phyloP scores from a whole-genome alignment of 2,113 vertebrate genomes.

The Limnothrissa miodon region DNA sequence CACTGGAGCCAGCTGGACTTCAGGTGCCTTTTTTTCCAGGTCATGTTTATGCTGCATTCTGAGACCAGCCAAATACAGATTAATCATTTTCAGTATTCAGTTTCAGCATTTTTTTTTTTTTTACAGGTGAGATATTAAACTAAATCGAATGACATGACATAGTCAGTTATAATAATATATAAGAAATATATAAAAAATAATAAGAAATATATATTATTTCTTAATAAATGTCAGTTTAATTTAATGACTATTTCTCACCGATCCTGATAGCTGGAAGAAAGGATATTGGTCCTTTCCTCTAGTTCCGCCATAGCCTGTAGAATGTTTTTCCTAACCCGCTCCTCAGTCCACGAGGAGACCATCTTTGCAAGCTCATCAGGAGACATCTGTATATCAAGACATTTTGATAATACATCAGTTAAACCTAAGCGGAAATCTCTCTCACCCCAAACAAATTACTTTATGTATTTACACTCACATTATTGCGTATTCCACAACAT shows the following conservation, averaged over 20 bases:
- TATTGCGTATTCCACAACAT: not conserved
- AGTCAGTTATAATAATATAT: not conserved
- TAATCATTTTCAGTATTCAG: too few relatives aligned
- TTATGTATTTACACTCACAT: not conserved
- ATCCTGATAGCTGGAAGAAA: not conserved
- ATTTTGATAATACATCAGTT: not conserved
- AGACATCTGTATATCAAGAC: not conserved
- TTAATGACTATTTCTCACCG: not conserved
- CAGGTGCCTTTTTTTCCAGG: not conserved
- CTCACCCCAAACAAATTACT: not conserved
- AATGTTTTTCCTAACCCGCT: not conserved
- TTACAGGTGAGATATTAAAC: too few relatives aligned
- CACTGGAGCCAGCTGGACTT: not conserved
- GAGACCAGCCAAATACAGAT: not conserved
- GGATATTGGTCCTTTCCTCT: not conserved
- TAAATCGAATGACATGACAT: not conserved
- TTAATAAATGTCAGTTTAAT: too few relatives aligned
- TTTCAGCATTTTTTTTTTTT: too few relatives aligned
- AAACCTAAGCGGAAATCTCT: not conserved
- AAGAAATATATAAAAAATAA: not conserved
- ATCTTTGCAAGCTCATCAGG: slow-evolving; percentile 1
- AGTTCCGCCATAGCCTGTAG: not conserved
- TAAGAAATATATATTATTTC: too few relatives aligned
- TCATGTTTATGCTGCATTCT: not conserved
- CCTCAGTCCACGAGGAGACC: not conserved